Conservation (phyloP, 2,113 vertebrate genomes). For the Forbesichthys papilliferus region DNA sequence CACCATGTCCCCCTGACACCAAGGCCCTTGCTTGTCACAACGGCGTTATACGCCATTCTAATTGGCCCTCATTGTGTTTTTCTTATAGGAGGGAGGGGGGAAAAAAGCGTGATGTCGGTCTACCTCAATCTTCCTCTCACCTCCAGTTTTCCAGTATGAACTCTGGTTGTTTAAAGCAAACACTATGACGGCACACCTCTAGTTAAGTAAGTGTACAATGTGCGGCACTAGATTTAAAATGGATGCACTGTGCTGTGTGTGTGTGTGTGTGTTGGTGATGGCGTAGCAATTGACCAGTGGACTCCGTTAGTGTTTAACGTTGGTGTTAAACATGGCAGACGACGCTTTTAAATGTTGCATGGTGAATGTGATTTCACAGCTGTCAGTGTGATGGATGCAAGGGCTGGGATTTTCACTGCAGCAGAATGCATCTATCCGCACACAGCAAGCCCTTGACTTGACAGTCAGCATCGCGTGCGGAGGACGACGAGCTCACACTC, state of each 20-base stretch:
- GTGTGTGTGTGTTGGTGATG: no score
- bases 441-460: conserved; percentile 86
- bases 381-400: conserved; percentile 90
- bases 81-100: conserved; percentile 7
- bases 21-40: conserved; percentile 70
- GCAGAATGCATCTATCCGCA: conserved; percentile 84
- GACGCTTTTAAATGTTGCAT: conserved; percentile 79
- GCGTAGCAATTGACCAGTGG: conserved; percentile 14
- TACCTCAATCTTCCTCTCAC: conserved; percentile 1
- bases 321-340: conserved; percentile 42
- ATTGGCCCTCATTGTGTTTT: conserved; percentile 67
- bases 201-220: conserved; percentile 5
- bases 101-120: conserved; percentile 23
- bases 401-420: conserved; percentile 74
- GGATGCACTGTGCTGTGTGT: not conserved
- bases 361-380: conserved; percentile 89
- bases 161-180: not conserved
- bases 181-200: not conserved
- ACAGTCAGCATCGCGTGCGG: conserved; percentile 15
- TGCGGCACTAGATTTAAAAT: conserved; percentile 5
- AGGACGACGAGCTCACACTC: conserved; percentile 15
- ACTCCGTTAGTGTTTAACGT: conserved; percentile 50
- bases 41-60: conserved; percentile 44
- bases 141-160: not conserved
- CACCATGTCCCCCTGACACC: conserved; percentile 68